These are phyloP conservation scores for Donacobius atricapilla DNA, from an alignment of 2,113 vertebrate genomes.

Conservation along the genomic window DNA sequence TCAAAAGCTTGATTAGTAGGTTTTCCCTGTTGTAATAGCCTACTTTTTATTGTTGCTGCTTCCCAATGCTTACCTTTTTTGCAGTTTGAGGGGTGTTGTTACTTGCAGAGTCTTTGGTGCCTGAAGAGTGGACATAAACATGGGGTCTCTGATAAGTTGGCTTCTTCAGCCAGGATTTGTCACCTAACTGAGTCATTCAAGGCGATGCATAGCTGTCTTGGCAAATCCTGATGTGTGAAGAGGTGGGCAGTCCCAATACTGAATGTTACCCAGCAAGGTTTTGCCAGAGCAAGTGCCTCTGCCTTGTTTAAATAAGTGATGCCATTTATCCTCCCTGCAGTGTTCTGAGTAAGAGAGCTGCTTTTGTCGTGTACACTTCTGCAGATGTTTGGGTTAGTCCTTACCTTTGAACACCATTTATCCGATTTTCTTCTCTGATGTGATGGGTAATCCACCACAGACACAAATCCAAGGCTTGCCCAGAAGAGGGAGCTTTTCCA, in stretches of 20 bases:
- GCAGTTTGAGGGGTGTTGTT: neutral
- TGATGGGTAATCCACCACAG: neutral
- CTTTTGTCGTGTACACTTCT: neutral
- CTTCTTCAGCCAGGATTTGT: neutral
- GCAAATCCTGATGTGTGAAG: neutral
- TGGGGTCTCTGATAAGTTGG: neutral
- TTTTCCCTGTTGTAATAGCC: neutral
- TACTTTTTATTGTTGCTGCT: neutral
- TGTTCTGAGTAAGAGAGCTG: neutral
- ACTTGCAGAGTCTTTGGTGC: neutral
- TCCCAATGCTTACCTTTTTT: neutral
- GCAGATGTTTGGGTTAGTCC: neutral
- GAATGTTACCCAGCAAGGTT: neutral
- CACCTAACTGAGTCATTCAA: neutral
- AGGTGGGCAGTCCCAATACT: neutral
- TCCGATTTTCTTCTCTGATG: neutral
- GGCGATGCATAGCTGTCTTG: neutral
- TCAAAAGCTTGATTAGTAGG: neutral
- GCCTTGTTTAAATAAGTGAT: neutral
- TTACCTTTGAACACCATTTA: neutral
- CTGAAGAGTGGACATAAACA: neutral
- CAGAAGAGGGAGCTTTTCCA: neutral
- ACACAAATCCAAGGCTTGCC: neutral
- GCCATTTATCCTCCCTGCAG: neutral
- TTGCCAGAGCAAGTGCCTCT: neutral